Base-by-base conservation (phyloP, 2,888 invertebrate species). In the Ferdinandea cuprea region DNA sequence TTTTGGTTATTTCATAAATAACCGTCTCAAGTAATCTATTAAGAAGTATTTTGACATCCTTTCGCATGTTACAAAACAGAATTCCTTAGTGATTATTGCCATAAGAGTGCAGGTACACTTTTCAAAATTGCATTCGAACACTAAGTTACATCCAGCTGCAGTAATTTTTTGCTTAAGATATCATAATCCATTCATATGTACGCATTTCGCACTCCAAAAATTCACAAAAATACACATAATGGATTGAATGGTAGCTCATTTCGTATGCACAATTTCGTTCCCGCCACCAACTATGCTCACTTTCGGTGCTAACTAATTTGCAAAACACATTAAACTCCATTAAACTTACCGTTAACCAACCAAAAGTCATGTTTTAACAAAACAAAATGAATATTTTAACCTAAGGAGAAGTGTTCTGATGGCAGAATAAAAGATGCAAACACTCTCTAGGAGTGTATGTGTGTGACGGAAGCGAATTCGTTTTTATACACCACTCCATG, bases 341-440 rank as follows among this genome's bases (percentile, higher is more conserved):
- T 44, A 44, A 17, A 44, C 44, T 19, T 17, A 17, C 17, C 46
- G 37, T 58, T 69, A 69, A 58, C 46, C 56, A 46, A 58, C 46
- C 68, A 48, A 37, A 69, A 58, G 37, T 30, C 69, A 40, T 69
- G 58, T 40, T 48, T 28, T 17, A 28, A 32, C 13, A 48, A 40
- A 46, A 37, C 30, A 28, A 48, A 58, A 69, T 69, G 58, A 69
- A 69, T 69, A 48, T 25, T 58, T 25, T 58, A 48, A 69, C 13
- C 13, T 28, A 28, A 46, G 17, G 8, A 15, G 32, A 40, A 30
- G 66, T 44, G 13, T 19, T 42, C 19, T 15, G 44, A 56, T 40
- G 32, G 25, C 4, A 21, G 13, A 30, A 17, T 50, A 40, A 69
- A 46, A 58, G 37, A 69, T 69, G 69, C 58, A 69, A 69, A 69